phyloP scores from a whole-genome alignment of 2,888 invertebrate genomes.

The Nephrotoma guestfalica region DNA sequence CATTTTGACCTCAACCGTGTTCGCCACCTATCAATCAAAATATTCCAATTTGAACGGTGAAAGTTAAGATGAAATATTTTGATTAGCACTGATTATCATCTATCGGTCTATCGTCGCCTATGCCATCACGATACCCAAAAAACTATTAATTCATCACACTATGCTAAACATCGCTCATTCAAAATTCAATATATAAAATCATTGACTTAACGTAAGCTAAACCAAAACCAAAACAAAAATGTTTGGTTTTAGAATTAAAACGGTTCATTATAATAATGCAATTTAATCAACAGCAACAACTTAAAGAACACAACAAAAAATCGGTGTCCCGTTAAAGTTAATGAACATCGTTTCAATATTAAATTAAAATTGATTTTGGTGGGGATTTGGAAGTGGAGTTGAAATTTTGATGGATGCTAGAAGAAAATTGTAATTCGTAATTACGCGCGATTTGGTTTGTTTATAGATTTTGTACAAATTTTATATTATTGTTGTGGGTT shows the following conservation, averaged over 20 bases:
- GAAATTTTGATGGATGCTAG: neutral
- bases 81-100: neutral
- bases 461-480: neutral
- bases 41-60: neutral
- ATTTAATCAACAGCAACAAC: neutral
- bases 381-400: neutral
- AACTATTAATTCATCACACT: neutral
- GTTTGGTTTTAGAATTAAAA: neutral
- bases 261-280: neutral
- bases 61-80: neutral
- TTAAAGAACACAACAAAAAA: neutral
- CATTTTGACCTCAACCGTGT: neutral
- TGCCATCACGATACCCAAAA: neutral
- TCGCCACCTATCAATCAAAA: neutral
- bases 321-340: neutral
- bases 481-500: neutral
- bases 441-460: neutral
- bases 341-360: neutral
- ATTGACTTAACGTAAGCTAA: neutral
- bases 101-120: neutral
- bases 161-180: neutral
- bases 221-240: neutral
- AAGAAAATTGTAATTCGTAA: neutral
- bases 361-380: neutral
- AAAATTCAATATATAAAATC: neutral